Evolutionary conservation across 2,113 vertebrate genomes (phyloP).

Genomic region (Embiotoca jacksoni): DNA sequence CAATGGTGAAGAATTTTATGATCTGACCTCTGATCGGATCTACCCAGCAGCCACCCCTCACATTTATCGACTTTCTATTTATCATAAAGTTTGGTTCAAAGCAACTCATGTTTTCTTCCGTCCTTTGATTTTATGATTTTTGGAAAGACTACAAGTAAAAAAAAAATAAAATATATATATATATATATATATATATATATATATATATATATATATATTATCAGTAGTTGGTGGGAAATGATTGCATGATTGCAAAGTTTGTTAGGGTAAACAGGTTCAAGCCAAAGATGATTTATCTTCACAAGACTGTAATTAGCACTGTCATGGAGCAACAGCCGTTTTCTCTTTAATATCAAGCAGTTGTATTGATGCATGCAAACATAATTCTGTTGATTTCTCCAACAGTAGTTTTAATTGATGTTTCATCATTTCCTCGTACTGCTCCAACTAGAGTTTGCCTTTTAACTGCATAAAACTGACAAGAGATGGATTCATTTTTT

Average conservation of each 20-base stretch:
- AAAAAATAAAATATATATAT: not conserved
- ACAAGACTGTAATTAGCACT: conserved; percentile 13
- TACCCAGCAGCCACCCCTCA: conserved; percentile 1
- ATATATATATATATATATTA: no score
- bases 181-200: no score
- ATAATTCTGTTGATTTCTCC: conserved; percentile 40
- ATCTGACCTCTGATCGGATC: conserved; percentile 42
- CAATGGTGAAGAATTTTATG: conserved; percentile 34
- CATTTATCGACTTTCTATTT: conserved; percentile 5
- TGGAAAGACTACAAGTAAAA: no score
- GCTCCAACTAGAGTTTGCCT: conserved; percentile 23
- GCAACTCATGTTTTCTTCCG: not conserved
- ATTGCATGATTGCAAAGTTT: not conserved
- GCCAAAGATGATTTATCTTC: not conserved
- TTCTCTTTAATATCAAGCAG: conserved; percentile 1
- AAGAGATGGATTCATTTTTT: conserved; percentile 30
- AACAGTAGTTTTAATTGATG: conserved; percentile 39
- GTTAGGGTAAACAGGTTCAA: not conserved
- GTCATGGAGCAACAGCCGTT: conserved; percentile 7
- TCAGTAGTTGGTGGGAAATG: not conserved
- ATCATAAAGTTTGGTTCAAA: not conserved
- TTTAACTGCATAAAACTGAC: conserved; percentile 35
- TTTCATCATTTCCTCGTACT: conserved; percentile 46
- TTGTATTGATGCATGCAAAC: conserved; percentile 7
- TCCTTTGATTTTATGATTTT: not conserved